Conservation (phyloP, 2,888 invertebrate genomes). For the Meganola albula region DNA sequence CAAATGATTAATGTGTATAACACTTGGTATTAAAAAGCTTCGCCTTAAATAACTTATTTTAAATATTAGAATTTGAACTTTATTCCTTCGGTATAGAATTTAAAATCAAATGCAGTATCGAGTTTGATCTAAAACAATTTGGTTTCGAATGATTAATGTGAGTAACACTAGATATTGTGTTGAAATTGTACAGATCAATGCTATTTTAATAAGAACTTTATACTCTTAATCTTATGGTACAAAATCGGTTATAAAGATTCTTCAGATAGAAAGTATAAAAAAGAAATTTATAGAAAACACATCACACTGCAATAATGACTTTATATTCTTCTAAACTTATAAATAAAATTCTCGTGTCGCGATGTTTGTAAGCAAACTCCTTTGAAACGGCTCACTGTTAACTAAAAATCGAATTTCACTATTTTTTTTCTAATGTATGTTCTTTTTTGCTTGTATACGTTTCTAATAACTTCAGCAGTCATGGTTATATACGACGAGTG, state of each 20-base stretch:
- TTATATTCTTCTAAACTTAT: too few relatives aligned
- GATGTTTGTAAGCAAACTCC: too few relatives aligned
- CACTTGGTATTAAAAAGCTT: conserved; percentile 45
- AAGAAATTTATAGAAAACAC: conserved; percentile 60
- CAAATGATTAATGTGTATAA: conserved; percentile 71
- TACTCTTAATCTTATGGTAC: conserved; percentile 9
- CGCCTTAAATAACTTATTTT: conserved; percentile 39
- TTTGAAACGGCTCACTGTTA: too few relatives aligned
- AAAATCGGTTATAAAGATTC: conserved; percentile 13
- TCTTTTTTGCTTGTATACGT: too few relatives aligned
- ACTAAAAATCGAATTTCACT: too few relatives aligned
- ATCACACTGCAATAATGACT: conserved; percentile 52
- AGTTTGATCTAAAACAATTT: conserved; percentile 62
- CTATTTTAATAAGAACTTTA: conserved; percentile 29
- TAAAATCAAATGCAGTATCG: conserved; percentile 21
- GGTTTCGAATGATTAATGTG: conserved; percentile 72
- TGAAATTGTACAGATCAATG: conserved; percentile 30
- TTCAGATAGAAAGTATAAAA: conserved; percentile 54
- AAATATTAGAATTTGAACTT: conserved; percentile 28
- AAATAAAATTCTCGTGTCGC: too few relatives aligned
- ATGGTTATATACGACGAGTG: too few relatives aligned
- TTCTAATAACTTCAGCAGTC: too few relatives aligned
- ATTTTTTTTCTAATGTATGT: too few relatives aligned
- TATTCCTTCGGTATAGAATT: conserved; percentile 25
- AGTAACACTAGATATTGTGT: conserved; percentile 48